Conservation (phyloP, 35 echinoderm and acorn worm species). For the Ophioderma brevispina region DNA sequence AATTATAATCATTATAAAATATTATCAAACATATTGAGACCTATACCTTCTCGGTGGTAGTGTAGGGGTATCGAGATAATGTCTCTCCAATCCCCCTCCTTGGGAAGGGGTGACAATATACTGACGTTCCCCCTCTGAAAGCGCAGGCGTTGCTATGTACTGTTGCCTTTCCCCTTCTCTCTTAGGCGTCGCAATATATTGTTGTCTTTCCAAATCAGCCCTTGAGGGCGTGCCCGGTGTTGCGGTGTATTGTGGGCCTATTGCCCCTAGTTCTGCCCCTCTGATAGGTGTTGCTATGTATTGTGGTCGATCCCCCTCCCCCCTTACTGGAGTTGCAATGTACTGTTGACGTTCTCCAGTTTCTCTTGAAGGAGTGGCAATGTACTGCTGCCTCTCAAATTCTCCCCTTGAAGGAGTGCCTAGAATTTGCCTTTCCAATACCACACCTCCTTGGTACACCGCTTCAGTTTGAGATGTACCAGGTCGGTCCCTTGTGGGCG, state of each 20-base stretch:
- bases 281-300: background rate
- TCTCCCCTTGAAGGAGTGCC: background rate
- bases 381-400: background rate
- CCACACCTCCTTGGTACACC: background rate
- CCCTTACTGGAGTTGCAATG: background rate
- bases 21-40: background rate
- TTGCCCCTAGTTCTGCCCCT: background rate
- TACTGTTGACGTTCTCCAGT: background rate
- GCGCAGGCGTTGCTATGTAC: background rate
- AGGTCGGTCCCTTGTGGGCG: background rate
- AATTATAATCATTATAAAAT: background rate
- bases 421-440: background rate
- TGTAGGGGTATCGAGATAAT: conserved; percentile 2
- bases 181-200: too few relatives aligned
- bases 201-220: too few relatives aligned
- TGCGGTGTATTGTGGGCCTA: background rate
- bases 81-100: background rate
- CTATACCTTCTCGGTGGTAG: background rate
- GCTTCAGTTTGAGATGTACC: background rate
- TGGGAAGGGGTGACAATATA: background rate
- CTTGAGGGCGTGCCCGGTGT: background rate
- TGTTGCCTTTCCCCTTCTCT: background rate
- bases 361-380: background rate
- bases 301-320: background rate
- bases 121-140: background rate